Conservation (phyloP, 2,888 invertebrate species). For the Mythimna ferrago region DNA sequence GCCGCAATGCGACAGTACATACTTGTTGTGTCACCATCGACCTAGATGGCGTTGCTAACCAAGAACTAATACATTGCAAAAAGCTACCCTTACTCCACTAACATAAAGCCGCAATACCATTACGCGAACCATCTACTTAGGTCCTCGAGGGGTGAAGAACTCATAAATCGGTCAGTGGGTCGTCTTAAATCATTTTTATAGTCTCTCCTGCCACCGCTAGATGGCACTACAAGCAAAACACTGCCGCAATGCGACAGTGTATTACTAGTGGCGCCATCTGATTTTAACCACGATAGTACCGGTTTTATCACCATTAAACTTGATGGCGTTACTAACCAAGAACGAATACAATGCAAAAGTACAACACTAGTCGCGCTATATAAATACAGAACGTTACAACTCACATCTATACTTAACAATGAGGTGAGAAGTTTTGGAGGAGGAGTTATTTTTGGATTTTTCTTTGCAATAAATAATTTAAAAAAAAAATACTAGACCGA, state of each 20-base stretch:
- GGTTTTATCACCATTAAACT: not conserved
- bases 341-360: not conserved
- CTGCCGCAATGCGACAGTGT: conserved; percentile 16
- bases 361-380: too few species aligned
- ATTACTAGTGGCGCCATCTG: conserved; percentile 30
- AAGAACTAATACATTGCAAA: not conserved
- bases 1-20: too few species aligned
- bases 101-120: conserved; percentile 1
- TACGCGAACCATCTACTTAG: conserved; percentile 12
- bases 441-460: too few species aligned
- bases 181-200: conserved; percentile 49
- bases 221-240: conserved; percentile 12
- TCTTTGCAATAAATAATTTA: too few species aligned
- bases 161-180: too few species aligned
- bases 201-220: conserved; percentile 15
- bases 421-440: too few species aligned
- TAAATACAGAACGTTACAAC: too few species aligned
- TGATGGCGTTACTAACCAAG: not conserved
- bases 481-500: too few species aligned
- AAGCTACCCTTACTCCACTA: not conserved
- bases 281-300: not conserved
- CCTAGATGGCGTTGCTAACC: too few species aligned
- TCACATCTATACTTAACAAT: too few species aligned
- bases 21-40: too few species aligned
- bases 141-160: conserved; percentile 5